Evolutionary conservation across 2,888 invertebrate genomes (phyloP).

Genomic region (Cotesia congregata): DNA sequence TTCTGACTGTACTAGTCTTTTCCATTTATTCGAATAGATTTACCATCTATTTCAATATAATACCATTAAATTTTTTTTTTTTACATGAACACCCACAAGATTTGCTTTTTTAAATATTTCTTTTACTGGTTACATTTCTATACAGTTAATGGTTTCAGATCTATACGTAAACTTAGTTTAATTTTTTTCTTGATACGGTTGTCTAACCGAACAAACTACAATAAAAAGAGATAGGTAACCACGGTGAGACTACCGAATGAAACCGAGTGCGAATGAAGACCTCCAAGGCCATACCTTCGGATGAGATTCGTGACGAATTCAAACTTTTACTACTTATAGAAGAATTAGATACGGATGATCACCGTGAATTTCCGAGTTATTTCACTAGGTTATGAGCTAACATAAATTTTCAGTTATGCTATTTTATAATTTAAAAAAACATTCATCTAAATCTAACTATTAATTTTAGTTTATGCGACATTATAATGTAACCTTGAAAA

Average conservation of each 20-base stretch:
- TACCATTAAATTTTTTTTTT: not conserved
- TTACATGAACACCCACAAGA: not conserved
- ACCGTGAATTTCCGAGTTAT: slow-evolving; percentile 42
- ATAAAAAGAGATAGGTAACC: not conserved
- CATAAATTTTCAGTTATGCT: not conserved
- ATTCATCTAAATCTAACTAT: not conserved
- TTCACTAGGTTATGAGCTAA: not conserved
- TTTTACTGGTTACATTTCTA: not conserved
- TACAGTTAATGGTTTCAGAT: not conserved
- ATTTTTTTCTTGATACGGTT: not conserved
- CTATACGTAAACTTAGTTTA: not conserved
- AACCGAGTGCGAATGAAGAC: not conserved
- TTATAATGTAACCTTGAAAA: not conserved
- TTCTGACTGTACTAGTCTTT: not conserved
- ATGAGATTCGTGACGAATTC: slow-evolving; percentile 63
- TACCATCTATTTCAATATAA: not conserved
- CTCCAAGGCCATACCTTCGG: slow-evolving; percentile 34
- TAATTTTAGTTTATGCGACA: not conserved
- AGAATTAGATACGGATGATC: slow-evolving; percentile 60
- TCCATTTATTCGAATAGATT: not conserved
- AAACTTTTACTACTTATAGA: slow-evolving; percentile 38
- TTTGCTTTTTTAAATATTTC: not conserved
- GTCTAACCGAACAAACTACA: not conserved
- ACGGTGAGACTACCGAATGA: not conserved
- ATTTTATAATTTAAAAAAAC: not conserved